Evolutionary conservation across 2,888 invertebrate genomes (phyloP).

Genomic region (Phrixothrix hirtus): DNA sequence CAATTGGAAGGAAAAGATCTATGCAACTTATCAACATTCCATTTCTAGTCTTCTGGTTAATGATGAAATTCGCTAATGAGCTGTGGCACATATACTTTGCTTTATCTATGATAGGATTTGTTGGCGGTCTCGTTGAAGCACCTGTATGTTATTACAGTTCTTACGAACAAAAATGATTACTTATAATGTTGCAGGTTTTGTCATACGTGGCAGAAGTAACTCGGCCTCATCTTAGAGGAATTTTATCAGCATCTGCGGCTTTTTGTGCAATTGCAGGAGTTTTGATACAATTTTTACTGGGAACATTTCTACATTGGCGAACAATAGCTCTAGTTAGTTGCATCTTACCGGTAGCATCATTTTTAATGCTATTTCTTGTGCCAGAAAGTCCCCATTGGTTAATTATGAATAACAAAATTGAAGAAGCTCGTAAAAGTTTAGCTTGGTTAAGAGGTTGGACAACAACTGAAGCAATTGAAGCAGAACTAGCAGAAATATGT

Average conservation of each 20-base stretch:
- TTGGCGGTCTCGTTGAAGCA: slow-evolving; percentile 79
- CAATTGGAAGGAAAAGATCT: slow-evolving; percentile 70
- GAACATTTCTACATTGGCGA: slow-evolving; percentile 73
- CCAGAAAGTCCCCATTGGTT: slow-evolving; percentile 85
- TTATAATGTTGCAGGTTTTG: slow-evolving; percentile 62
- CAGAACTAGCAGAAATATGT: slow-evolving; percentile 61
- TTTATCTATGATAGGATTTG: slow-evolving; percentile 71
- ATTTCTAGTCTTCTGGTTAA: slow-evolving; percentile 73
- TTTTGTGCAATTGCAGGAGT: slow-evolving; percentile 76
- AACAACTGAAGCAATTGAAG: slow-evolving; percentile 62
- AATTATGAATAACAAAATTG: slow-evolving; percentile 65
- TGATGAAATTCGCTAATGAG: slow-evolving; percentile 68
- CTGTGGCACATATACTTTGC: slow-evolving; percentile 71
- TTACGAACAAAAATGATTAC: background rate
- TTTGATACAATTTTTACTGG: slow-evolving; percentile 75
- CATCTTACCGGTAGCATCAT: slow-evolving; percentile 67
- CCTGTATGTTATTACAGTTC: slow-evolving; percentile 64
- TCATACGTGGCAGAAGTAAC: slow-evolving; percentile 85
- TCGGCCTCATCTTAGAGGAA: slow-evolving; percentile 76
- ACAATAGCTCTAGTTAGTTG: slow-evolving; percentile 70
- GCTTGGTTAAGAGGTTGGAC: slow-evolving; percentile 84
- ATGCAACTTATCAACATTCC: slow-evolving; percentile 79
- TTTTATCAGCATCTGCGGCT: slow-evolving; percentile 73
- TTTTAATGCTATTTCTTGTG: slow-evolving; percentile 68
- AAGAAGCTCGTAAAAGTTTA: slow-evolving; percentile 69